A percentile compares a stretch with the other conserved stretches of the same genome.
Conservation (phyloP, 2,113 vertebrate species). For the Cyrtonyx montezumae region DNA sequence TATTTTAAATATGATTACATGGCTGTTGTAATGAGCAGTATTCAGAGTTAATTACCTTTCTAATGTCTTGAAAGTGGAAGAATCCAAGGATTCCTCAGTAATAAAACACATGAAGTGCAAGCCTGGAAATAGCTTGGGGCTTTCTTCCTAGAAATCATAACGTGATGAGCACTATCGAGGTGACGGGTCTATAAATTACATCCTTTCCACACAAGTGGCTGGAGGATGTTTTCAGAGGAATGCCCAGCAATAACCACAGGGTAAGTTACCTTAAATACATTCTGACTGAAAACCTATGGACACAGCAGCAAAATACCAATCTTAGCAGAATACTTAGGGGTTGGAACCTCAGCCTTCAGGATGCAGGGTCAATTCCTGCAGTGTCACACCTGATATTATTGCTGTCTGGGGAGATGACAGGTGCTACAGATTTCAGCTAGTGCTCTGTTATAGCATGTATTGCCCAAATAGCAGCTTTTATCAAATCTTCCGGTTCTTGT, state of each 20-base stretch:
- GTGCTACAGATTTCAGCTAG: too few relatives aligned
- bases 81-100: constrained; percentile 86
- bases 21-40: background rate
- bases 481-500: background rate
- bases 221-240: background rate
- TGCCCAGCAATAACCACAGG: background rate
- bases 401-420: background rate
- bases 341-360: background rate
- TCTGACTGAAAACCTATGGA: background rate
- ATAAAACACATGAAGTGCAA: constrained; percentile 79
- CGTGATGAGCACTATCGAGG: constrained; percentile 69
- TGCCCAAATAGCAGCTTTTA: background rate
- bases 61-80: constrained; percentile 76
- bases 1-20: background rate
- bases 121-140: constrained; percentile 87
- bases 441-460: background rate
- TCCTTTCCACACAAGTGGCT: background rate
- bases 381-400: background rate
- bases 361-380: background rate
- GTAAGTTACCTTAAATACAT: background rate
- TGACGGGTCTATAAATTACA: background rate
- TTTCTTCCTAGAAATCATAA: constrained; percentile 86
- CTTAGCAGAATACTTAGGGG: background rate
- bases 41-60: background rate
- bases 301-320: background rate